Base-by-base conservation (phyloP, 2,113 vertebrate genomes). In the Aleadryas rufinucha region DNA sequence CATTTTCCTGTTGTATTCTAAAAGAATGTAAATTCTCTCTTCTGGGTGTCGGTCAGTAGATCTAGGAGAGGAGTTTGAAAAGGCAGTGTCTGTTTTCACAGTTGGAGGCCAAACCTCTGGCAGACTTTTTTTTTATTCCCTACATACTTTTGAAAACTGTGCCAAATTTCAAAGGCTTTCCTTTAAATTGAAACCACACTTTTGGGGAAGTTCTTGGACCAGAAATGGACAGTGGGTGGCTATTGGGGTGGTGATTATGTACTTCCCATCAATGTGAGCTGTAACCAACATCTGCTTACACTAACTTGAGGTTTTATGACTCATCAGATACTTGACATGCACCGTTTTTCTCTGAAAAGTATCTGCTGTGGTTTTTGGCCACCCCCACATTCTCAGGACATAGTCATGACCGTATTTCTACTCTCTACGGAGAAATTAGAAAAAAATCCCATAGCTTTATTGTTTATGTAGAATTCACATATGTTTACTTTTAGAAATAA, bases 101-200 rank as follows among this genome's bases (percentile, higher is more conserved):
- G 94, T 96, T 93, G 93, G 97, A 96, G 93, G 90, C 96, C 35
- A 96, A 98, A 97, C 92, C 93, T 96, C 93, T 97, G 95, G 92
- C 92, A 94, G 95, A 78, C 81, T 91, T 94, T 91, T 88, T 87
- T 92, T 84, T n/a, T n/a, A n/a, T 71, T 87, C 72, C 71, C 95
- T 92, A 96, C 94, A 97, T 97, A 97, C 95, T 97, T 94, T 72
- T 78, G 87, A 92, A 97, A 97, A 97, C 96, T 31, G 52, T 98
- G 97, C 98, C 98, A 98, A 97, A 97, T 98, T 98, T 98, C 97
- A 95, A 96, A 97, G 91, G 87, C 97, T 97, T 98, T 97, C 90
- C 95, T 91, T 93, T 97, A 98, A 98, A 98, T 98, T 98, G 97
- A 97, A 98, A 98, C 97, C 98, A 98, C 96, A 87, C 97, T 98